phyloP scores from a whole-genome alignment of 2,113 vertebrate species.

The Phoxinus phoxinus region DNA sequence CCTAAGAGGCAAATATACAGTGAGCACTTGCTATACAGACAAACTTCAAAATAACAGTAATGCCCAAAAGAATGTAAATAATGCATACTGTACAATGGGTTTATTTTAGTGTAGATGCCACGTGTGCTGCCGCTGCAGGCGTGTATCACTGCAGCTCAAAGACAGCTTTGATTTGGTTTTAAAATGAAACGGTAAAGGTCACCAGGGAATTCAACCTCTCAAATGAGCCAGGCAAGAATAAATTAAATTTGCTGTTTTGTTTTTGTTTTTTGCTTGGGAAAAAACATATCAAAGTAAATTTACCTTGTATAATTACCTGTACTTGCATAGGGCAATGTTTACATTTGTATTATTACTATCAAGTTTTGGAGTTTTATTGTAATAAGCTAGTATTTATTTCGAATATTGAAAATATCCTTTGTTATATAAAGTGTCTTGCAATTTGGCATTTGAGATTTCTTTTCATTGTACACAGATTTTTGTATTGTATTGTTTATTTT shows the following conservation, averaged over 20 bases:
- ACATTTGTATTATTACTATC: background rate
- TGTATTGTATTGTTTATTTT: background rate
- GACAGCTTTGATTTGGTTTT: background rate
- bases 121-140: background rate
- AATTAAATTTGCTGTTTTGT: background rate
- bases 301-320: background rate
- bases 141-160: background rate
- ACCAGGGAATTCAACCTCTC: background rate
- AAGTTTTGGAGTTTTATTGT: background rate
- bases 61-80: conserved; percentile 50
- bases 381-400: conserved; percentile 23
- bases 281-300: background rate
- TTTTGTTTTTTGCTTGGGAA: background rate
- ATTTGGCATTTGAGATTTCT: background rate
- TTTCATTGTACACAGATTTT: background rate
- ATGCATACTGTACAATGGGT: conserved; percentile 30
- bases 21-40: conserved; percentile 31
- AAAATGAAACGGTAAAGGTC: conserved; percentile 16
- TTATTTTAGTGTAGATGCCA: background rate
- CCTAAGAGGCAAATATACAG: background rate
- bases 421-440: background rate
- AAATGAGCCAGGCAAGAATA: background rate
- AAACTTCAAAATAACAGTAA: background rate
- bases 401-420: background rate
- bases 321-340: background rate